Conservation (phyloP, 2,888 invertebrate genomes). For the Dusona sp. region DNA sequence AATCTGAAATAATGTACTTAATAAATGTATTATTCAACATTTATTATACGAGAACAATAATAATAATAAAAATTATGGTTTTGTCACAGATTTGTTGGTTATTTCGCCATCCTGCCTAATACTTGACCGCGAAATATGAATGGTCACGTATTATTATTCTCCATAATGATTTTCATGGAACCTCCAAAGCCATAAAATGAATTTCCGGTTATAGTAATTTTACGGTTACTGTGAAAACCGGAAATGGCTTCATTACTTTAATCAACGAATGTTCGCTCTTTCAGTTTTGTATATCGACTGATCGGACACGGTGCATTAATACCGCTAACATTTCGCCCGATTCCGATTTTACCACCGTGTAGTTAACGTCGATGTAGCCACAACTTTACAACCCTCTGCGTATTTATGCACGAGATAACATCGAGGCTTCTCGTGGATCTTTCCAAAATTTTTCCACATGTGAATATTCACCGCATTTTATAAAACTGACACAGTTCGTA, state of each 20-base stretch:
- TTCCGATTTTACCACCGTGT: slow-evolving; percentile 37
- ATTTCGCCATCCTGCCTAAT: not conserved
- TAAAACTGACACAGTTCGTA: not conserved
- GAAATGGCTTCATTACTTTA: slow-evolving; percentile 29
- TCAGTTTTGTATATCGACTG: slow-evolving; percentile 27
- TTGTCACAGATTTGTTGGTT: not conserved
- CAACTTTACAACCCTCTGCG: slow-evolving; percentile 26
- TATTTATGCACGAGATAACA: slow-evolving; percentile 27
- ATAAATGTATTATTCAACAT: not conserved
- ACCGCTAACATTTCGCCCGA: slow-evolving; percentile 28
- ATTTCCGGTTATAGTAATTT: slow-evolving; percentile 32
- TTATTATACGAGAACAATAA: not conserved
- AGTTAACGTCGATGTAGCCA: slow-evolving; percentile 23
- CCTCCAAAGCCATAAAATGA: slow-evolving; percentile 5
- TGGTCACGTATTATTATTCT: not conserved
- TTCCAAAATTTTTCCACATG: not conserved
- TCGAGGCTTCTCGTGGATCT: slow-evolving; percentile 12
- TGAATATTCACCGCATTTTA: not conserved
- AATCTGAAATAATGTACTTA: not conserved
- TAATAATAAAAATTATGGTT: not conserved
- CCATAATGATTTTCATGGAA: not conserved
- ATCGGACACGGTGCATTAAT: slow-evolving; percentile 17
- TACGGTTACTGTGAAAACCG: slow-evolving; percentile 1
- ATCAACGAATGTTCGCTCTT: slow-evolving; percentile 28
- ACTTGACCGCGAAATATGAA: not conserved